Evolutionary conservation across 2,113 vertebrate species (phyloP), one percentile per base, ranked within the genome.

Genomic region (Peromyscus maniculatus): DNA sequence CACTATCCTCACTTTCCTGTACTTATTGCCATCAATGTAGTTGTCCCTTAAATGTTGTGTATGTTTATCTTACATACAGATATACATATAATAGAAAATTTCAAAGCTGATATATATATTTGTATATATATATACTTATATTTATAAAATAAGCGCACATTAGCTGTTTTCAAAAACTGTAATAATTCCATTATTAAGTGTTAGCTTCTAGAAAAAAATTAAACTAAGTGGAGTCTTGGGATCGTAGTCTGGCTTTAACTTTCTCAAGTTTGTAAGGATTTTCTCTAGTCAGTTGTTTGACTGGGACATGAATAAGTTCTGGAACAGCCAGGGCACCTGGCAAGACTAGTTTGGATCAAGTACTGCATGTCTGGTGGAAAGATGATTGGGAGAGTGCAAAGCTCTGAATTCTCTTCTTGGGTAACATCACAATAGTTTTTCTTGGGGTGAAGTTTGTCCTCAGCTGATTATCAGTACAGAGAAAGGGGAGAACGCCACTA

Each of bases 171-270:
- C 26, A 90, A 59, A 67, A 93, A 80, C 10, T 87, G 12, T 10
- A 91, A 9, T 89, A 52, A 69, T 91, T 57, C 28, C 59, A 71
- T 87, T 91, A 91, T 83, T 96, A 86, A 19, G 39, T 95, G 75
- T 77, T 89, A 15, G 12, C 67, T 96, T 79, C 19, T 5, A 74
- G 39, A 49, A 87, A 57, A 57, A 93, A 95, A 80, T 88, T 95
- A 79, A 95, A 62, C 55, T 91, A 74, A 77, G 21, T 66, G 55
- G 17, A 90, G 62, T 89, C 83, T 93, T 3, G 72, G 12, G n/a
- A 43, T 93, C 22, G n/a, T 59, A 64, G 17, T 77, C 12, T 96
- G 39, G 17, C n/a, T 83, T 91, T 46, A 89, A 3, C 55, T 77
- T 93, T 87, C 72, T 89, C 49, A 77, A 33, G 21, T 93, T 77